Evolutionary conservation across 2,888 invertebrate species (phyloP).

Genomic region (Neoaliturus tenellus): DNA sequence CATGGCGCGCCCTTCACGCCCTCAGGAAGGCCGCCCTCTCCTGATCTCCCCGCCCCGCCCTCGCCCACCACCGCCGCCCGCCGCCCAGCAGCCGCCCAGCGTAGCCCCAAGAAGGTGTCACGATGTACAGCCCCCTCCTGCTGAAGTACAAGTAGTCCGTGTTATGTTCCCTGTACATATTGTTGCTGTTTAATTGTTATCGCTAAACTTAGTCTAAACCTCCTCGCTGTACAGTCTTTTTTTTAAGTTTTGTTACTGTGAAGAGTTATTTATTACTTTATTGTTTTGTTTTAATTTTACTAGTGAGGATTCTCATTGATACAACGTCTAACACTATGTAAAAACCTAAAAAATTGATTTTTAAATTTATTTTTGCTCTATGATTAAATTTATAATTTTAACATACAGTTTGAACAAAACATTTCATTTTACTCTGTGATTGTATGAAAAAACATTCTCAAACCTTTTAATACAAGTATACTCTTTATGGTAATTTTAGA

Average conservation of each 20-base stretch:
- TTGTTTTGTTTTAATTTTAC: neutral
- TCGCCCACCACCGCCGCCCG: no score
- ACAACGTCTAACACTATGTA: no score
- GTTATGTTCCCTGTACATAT: conserved; percentile 41
- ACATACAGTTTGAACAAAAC: no score
- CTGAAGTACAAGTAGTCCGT: conserved; percentile 29
- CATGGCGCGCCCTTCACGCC: neutral
- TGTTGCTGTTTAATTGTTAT: conserved; percentile 39
- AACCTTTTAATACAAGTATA: no score
- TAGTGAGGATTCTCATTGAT: no score
- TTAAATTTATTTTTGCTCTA: no score
- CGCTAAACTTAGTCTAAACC: neutral
- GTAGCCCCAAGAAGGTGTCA: conserved; percentile 44
- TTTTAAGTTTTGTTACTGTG: neutral
- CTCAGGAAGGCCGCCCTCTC: conserved; percentile 19
- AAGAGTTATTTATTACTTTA: conserved; percentile 11
- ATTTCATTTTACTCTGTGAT: no score
- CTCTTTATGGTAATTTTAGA: no score
- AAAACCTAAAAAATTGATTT: no score
- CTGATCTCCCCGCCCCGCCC: neutral
- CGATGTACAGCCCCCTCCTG: conserved; percentile 1
- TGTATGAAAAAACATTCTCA: no score
- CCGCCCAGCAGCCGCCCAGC: neutral
- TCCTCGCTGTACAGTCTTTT: neutral
- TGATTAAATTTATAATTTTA: no score